phyloP scores from a whole-genome alignment of 2,113 vertebrate genomes.

The Malurus alboscapulatus region DNA sequence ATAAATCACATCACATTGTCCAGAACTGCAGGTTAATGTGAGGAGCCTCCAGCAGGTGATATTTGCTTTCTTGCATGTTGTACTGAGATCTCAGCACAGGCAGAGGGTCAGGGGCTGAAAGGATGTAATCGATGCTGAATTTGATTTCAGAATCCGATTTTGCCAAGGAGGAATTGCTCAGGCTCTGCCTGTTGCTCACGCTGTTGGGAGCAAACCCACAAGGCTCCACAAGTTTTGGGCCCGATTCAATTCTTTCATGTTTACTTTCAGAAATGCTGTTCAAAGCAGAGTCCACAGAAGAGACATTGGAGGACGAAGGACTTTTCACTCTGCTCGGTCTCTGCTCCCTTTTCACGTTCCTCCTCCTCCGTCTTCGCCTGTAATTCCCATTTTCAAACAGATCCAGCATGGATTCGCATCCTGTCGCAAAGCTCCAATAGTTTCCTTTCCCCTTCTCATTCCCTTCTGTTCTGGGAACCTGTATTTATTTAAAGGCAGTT shows the following conservation, averaged over 20 bases:
- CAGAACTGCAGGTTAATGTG: conserved; percentile 85
- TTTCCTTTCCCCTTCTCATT: conserved; percentile 96
- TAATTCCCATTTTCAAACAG: conserved; percentile 98
- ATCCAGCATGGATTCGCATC: conserved; percentile 95
- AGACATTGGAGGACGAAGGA: background rate
- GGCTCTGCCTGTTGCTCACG: conserved; percentile 62
- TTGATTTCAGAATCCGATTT: conserved; percentile 90
- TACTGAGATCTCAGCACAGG: conserved; percentile 75
- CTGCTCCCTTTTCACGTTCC: conserved; percentile 81
- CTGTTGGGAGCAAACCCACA: conserved; percentile 71
- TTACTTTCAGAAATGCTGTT: conserved; percentile 49
- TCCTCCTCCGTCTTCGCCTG: conserved; percentile 83
- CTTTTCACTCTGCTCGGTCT: background rate
- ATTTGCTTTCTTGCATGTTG: conserved; percentile 64
- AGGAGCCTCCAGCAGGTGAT: conserved; percentile 76
- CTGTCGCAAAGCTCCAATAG: conserved; percentile 95
- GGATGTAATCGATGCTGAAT: conserved; percentile 98
- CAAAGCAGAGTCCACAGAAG: background rate
- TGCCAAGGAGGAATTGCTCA: conserved; percentile 61
- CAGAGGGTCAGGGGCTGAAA: conserved; percentile 87
- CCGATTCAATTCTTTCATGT: background rate
- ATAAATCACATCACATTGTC: conserved; percentile 76
- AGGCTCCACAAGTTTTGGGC: conserved; percentile 57
- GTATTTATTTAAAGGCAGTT: conserved; percentile 43
- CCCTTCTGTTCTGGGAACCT: conserved; percentile 94